Percentiles rank a stretch among this genome's conserved stretches.
phyloP scores from a whole-genome alignment of 2,113 vertebrate species.

The Pterophyllum scalare region DNA sequence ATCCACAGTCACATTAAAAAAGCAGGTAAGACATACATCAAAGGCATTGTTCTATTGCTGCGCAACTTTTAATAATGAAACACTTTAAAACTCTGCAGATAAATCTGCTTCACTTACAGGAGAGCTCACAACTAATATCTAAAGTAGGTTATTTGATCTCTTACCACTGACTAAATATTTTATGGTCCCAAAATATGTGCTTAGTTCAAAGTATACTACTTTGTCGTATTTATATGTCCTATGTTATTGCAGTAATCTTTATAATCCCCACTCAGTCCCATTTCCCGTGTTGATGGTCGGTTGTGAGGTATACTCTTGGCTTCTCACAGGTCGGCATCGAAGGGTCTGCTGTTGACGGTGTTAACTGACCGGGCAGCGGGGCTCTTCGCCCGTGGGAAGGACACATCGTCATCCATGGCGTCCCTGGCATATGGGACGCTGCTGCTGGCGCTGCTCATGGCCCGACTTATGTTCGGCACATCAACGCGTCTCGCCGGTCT shows the following conservation, averaged over 20 bases:
- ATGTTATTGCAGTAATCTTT: not conserved
- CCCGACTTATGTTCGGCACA: conserved; percentile 60
- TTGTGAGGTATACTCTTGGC: not conserved
- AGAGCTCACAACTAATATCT: not conserved
- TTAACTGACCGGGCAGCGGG: conserved; percentile 39
- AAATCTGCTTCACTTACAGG: not conserved
- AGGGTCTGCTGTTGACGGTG: conserved; percentile 61
- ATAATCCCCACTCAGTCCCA: not conserved
- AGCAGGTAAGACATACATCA: not conserved
- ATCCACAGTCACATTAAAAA: not conserved
- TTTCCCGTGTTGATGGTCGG: not conserved
- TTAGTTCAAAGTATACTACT: not conserved
- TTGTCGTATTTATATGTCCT: not conserved
- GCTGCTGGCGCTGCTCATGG: conserved; percentile 63
- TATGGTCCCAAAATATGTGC: not conserved
- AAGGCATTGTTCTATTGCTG: not conserved
- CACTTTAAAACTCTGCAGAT: not conserved
- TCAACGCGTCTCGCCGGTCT: conserved; percentile 40
- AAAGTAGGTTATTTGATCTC: not conserved
- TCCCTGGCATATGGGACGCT: conserved; percentile 73
- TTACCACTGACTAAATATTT: not conserved
- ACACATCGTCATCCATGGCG: conserved; percentile 74
- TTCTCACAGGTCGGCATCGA: conserved; percentile 77
- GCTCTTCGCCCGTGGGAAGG: conserved; percentile 77
- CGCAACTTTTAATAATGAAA: not conserved